Conservation (phyloP, 2,797 vertebrate species). For the Thunnus albacares region DNA sequence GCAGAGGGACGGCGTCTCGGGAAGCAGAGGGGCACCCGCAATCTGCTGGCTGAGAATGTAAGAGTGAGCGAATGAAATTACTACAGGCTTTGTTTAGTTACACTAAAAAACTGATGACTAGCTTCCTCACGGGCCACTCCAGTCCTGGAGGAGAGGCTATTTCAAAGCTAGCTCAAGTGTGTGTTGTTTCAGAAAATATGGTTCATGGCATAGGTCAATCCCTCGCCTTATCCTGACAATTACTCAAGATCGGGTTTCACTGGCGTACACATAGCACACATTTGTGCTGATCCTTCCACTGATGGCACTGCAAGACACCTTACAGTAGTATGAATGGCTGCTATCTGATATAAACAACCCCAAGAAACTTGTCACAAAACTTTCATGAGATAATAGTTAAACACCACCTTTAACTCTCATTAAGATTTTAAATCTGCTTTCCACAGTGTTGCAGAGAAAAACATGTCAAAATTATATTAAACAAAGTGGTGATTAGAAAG, state of each 20-base stretch:
- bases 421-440: not conserved
- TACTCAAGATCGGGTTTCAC: conserved; percentile 74
- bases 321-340: conserved; percentile 32
- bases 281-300: conserved; percentile 64
- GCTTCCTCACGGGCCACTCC: conserved; percentile 60
- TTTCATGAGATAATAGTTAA: conserved; percentile 15
- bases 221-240: conserved; percentile 79
- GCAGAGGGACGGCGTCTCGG: conserved; percentile 40
- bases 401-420: conserved; percentile 7
- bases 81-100: conserved; percentile 73
- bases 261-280: conserved; percentile 59
- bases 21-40: conserved; percentile 22
- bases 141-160: conserved; percentile 58
- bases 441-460: not conserved
- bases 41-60: conserved; percentile 29
- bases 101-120: conserved; percentile 67
- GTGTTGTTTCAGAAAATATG: conserved; percentile 83
- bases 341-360: conserved; percentile 57
- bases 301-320: conserved; percentile 58
- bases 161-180: conserved; percentile 76
- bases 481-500: not conserved
- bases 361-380: conserved; percentile 17
- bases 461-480: not conserved
- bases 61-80: conserved; percentile 67
- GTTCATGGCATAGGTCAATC: conserved; percentile 82